Base-by-base conservation (phyloP, 2,888 invertebrate species). In the Lasioglossum oenotherae region DNA sequence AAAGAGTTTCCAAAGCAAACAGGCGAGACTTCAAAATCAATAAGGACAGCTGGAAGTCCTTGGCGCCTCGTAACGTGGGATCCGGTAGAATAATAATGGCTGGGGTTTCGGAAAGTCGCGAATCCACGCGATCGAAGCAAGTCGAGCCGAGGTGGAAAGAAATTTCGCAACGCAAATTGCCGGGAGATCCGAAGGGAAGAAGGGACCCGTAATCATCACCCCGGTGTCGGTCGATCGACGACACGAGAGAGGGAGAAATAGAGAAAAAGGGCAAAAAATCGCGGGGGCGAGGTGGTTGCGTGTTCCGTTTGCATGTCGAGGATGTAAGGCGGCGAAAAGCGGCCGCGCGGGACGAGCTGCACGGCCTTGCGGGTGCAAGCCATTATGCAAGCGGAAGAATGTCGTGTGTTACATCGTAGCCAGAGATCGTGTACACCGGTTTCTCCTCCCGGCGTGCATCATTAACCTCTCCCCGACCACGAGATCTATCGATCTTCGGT, bases 341-440 rank as follows among this genome's bases (percentile, higher is more conserved):
- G 67, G 78, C 31, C 76, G 60, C 38, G 53, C 80, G n/a, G 71
- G 71, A 75, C 53, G 80, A 73, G n/a, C 72, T 31, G 31, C 72
- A 41, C 80, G 72, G 72, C 83, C 76, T 77, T 80, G 82, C 53
- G 64, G 44, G 71, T 74, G 71, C 74, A 71, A 38, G 53, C 67
- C 76, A 82, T 88, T 88, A 88, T 88, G 84, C 86, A 88, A 86
- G 79, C 86, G 84, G 82, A 88, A 88, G 86, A 87, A 82, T 80
- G 84, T 71, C 82, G 73, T 82, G 86, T 85, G 81, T 86, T 88
- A 81, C 84, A 84, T 80, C 81, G 81, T 41, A 69, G 38, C 44
- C 38, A 75, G 44, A 44, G 80, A 81, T 78, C 80, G 76, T 78
- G 27, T 78, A 69, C 77, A 74, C 41, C 46, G 67, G 27, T 81